Base-by-base conservation (phyloP, 2,113 vertebrate species). In the Prinia subflava region DNA sequence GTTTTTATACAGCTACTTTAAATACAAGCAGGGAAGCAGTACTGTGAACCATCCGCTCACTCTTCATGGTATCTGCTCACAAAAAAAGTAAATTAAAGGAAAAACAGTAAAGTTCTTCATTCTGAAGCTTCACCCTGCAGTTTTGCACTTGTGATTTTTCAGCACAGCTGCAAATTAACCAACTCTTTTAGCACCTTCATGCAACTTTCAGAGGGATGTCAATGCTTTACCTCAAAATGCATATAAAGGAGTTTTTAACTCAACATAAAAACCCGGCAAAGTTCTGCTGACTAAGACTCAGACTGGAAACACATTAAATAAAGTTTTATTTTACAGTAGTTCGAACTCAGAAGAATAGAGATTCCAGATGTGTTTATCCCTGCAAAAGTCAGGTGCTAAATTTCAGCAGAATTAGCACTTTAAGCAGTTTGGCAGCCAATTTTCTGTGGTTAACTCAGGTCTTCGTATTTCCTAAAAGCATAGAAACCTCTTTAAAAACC, bases 311-410 rank as follows among this genome's bases (percentile, higher is more conserved):
- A 80, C 33, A 69, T 90, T 56, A 88, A 91, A 87, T 68, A 31
- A 83, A 89, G 74, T 77, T 87, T 59, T 86, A 68, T 75, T 94
- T 95, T 75, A 88, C 59, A 80, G 42, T 44, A 83, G 87, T 31
- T 83, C 30, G 22, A 79, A 87, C 75, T 74, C 74, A 0, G 3
- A 83, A 89, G 41, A 74, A 59, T 5, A 67, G 68, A 91, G 50
- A 83, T 86, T 83, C 95, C 95, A 96, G 94, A 94, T 96, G 94
- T 86, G 92, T 93, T 95, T 96, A 90, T 77, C 83, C 76, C 85
- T 74, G 64, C 44, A 56, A 42, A 83, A 94, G 49, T 56, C 60
- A 90, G 94, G 95, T 96, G 95, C 94, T 93, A 94, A 94, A 94
- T 94, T 97, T 95, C 92, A 93, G 30, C 71, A 92, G 90, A 92